These are phyloP conservation scores for Heliconius congener DNA, from an alignment of 1,140 invertebrate genomes.

Conservation along the genomic window DNA sequence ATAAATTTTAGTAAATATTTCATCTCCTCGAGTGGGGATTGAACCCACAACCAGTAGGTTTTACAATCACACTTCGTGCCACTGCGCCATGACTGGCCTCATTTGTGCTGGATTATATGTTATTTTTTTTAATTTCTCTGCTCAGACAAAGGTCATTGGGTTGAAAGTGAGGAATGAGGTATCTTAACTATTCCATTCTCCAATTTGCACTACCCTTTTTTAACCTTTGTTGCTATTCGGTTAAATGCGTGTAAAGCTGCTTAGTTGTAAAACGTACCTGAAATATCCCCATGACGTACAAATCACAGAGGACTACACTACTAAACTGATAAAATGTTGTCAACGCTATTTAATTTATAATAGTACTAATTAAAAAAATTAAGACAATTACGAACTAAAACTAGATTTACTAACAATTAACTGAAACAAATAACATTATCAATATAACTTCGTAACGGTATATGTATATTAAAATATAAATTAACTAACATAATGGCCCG, in stretches of 20 bases:
- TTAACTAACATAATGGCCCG: background rate
- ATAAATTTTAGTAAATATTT: no score
- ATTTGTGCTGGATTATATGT: no score
- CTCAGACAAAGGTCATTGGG: no score
- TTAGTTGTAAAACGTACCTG: slow-evolving; percentile 15
- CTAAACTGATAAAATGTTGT: background rate
- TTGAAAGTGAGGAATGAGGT: no score
- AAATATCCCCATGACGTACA: slow-evolving; percentile 6
- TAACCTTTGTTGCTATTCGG: no score
- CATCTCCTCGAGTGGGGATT: no score
- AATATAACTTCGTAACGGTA: slow-evolving; percentile 15
- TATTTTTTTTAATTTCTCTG: no score
- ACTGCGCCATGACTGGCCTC: no score
- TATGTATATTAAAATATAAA: background rate
- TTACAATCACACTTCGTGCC: no score
- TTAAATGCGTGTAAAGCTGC: background rate
- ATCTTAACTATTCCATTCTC: no score
- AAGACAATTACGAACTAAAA: slow-evolving; percentile 5
- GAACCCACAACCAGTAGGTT: no score
- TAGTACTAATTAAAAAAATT: slow-evolving; percentile 12
- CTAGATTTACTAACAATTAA: slow-evolving; percentile 30
- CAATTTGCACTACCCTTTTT: no score
- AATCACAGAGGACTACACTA: background rate
- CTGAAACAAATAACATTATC: slow-evolving; percentile 32
- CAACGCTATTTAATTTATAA: background rate